Base-by-base conservation (phyloP, 2,113 vertebrate species). In the Proteles cristata region DNA sequence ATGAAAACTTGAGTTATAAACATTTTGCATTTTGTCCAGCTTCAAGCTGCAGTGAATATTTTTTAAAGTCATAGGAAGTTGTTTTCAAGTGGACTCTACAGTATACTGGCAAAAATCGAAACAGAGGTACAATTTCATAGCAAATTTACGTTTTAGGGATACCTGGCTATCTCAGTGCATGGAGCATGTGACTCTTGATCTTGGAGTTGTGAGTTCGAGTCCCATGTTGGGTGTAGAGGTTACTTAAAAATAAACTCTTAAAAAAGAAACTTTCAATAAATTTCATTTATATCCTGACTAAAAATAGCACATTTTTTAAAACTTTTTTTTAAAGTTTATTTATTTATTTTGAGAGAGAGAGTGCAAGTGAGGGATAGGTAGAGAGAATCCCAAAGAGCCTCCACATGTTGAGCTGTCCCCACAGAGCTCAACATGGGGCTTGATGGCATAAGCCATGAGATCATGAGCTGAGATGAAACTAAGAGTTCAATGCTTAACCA, bases 251-350 rank as follows among this genome's bases (percentile, higher is more conserved):
- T 48, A 26, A 76, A 76, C 48, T 48, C 74, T 61, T 61, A 3
- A 61, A 61, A 61, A 48, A 77, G 93, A 97, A 95, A 85, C 1
- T 76, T 95, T 94, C 65, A 45, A 80, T 93, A 94, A 97, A 95
- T 97, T 96, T 71, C 90, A 92, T 96, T 89, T 93, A 83, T 69
- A 79, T 39, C 39, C 65, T 88, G 77, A 95, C 74, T 88, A 92
- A 97, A 93, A 97, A 98, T 97, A 93, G 1, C 68, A 33, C 17
- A 84, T 39, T 94, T 86, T 39, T 61, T 23, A 3, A 23, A 17
- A 53, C 0, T 39, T 39, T 25, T 61, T 61, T 61, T 61, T 61
- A 9, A 61, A 61, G 58, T 23, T 23, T 61, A 61, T 61, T 58
- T 55, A 55, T 55, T 58, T 61, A 61, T 61, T 61, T 23, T 55